Conservation (phyloP, 2,797 vertebrate genomes). For the Oryzias sinensis region DNA sequence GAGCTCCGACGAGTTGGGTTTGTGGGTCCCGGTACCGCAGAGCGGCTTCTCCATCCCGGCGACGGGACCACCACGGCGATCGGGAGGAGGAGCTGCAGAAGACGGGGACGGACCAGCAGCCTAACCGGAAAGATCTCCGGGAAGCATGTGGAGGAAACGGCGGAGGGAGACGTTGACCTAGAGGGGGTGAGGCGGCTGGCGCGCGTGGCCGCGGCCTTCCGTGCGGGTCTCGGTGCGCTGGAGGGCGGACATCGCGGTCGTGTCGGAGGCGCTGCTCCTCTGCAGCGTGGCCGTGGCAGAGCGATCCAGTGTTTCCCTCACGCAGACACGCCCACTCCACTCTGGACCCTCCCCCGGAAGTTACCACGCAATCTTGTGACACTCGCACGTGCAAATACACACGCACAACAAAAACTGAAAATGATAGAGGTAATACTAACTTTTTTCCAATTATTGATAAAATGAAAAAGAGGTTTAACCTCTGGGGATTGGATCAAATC, state of each 20-base stretch:
- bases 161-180: conserved; percentile 37
- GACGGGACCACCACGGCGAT: conserved; percentile 55
- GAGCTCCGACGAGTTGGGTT: conserved; percentile 59
- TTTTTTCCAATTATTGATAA: no score
- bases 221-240: conserved; percentile 40
- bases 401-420: background rate
- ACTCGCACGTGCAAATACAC: conserved; percentile 11
- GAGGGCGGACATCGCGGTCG: conserved; percentile 49
- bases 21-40: conserved; percentile 63
- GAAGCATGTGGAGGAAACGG: conserved; percentile 47
- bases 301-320: conserved; percentile 48
- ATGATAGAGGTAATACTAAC: no score
- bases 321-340: conserved; percentile 69
- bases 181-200: conserved; percentile 30
- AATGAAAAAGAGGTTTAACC: no score
- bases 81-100: conserved; percentile 16
- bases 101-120: conserved; percentile 42
- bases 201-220: conserved; percentile 15
- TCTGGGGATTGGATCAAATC: no score
- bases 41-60: conserved; percentile 76
- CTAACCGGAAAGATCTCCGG: conserved; percentile 40
- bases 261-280: conserved; percentile 26
- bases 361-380: conserved; percentile 49
- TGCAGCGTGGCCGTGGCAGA: conserved; percentile 48
- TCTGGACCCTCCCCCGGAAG: conserved; percentile 68